phyloP scores from a whole-genome alignment of 2,113 vertebrate genomes.

The Pachyramphus minor region DNA sequence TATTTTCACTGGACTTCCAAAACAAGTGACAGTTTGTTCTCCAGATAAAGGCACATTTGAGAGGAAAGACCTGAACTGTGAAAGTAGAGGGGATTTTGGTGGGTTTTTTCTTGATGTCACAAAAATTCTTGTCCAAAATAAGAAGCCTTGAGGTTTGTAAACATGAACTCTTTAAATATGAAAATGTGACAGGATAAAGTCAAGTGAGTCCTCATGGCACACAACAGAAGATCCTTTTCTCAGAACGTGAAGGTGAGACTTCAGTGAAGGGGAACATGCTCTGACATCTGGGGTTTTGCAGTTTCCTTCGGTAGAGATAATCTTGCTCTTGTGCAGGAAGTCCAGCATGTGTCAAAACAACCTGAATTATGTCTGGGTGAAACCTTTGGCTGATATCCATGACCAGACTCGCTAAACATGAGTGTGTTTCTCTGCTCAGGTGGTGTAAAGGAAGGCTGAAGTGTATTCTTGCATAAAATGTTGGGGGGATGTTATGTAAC shows the following conservation, averaged over 20 bases:
- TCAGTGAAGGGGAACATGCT: background rate
- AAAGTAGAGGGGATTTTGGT: background rate
- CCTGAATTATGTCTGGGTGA: background rate
- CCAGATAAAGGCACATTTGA: background rate
- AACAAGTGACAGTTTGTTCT: slow-evolving; percentile 46
- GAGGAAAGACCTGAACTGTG: background rate
- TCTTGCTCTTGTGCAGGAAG: background rate
- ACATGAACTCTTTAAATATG: background rate
- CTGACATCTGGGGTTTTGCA: background rate
- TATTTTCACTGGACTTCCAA: slow-evolving; percentile 40
- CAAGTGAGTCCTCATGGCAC: background rate
- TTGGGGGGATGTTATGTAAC: background rate
- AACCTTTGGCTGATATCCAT: background rate
- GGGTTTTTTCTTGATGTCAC: background rate
- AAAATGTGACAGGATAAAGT: background rate
- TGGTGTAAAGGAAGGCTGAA: background rate
- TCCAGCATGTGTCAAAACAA: rapidly evolving
- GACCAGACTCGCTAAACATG: background rate
- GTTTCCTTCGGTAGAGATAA: background rate
- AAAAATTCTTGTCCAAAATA: background rate
- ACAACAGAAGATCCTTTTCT: background rate
- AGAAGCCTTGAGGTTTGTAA: background rate
- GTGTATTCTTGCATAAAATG: background rate
- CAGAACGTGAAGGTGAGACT: background rate
- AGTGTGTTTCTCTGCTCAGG: background rate